A percentile compares a stretch with the other conserved stretches of the same genome.
Conservation (phyloP, 2,888 invertebrate genomes). For the Philereme vetulata region DNA sequence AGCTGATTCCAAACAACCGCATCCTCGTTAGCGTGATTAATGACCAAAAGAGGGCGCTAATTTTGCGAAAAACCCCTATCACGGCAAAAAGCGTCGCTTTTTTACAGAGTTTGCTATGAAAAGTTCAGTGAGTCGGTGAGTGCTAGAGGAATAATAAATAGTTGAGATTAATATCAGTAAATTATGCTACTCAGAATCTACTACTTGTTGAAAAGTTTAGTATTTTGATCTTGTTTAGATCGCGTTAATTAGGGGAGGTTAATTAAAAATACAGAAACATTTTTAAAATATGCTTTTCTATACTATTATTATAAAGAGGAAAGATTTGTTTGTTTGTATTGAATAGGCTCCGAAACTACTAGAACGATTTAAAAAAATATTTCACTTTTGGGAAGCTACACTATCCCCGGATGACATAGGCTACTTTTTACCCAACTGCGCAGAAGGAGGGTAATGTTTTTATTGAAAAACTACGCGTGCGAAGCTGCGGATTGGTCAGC, state of each 20-base stretch:
- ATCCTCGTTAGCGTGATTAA: conserved; percentile 72
- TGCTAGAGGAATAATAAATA: conserved; percentile 57
- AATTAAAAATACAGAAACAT: too few relatives aligned
- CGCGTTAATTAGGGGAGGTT: conserved; percentile 6
- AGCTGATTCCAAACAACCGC: conserved; percentile 37
- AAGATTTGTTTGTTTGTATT: too few relatives aligned
- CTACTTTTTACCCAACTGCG: too few relatives aligned
- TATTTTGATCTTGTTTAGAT: conserved; percentile 13
- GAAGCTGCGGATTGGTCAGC: too few relatives aligned
- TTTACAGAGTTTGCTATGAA: conserved; percentile 46
- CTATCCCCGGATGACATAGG: too few relatives aligned
- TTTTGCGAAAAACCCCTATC: conserved; percentile 48
- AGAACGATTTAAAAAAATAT: too few relatives aligned
- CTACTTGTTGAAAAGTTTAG: conserved; percentile 3
- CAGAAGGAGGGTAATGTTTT: too few relatives aligned
- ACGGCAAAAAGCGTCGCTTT: conserved; percentile 38
- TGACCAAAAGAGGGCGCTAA: conserved; percentile 61
- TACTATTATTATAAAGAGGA: too few relatives aligned
- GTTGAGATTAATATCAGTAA: conserved; percentile 44
- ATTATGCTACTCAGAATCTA: conserved; percentile 37
- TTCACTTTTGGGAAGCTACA: too few relatives aligned
- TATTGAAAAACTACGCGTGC: too few relatives aligned
- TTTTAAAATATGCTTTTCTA: too few relatives aligned
- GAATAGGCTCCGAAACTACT: too few relatives aligned
- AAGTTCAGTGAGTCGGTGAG: conserved; percentile 42